A percentile compares a stretch with the other conserved stretches of the same genome.
These are phyloP conservation scores for Drosophila meridiana DNA, from an alignment of 2,888 invertebrate species.

Conservation along the genomic window DNA sequence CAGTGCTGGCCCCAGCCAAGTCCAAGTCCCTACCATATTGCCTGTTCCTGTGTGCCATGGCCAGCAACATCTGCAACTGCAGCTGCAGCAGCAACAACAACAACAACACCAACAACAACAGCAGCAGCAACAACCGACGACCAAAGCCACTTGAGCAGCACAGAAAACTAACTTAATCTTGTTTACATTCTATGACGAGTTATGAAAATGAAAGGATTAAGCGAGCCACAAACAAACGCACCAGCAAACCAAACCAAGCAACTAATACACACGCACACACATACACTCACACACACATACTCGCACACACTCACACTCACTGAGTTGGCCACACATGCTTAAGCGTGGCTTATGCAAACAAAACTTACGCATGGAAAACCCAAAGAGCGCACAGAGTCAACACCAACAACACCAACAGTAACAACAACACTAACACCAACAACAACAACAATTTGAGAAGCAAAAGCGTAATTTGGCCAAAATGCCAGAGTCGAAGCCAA, in stretches of 20 bases:
- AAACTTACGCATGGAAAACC: conserved; percentile 74
- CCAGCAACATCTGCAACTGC: conserved; percentile 6
- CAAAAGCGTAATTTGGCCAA: conserved; percentile 37
- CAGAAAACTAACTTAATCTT: conserved; percentile 81
- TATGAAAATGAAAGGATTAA: conserved; percentile 81
- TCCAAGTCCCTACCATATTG: conserved; percentile 52
- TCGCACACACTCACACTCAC: not conserved
- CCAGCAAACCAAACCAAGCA: conserved; percentile 42
- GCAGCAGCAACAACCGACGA: conserved; percentile 19
- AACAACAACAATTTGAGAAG: conserved; percentile 14
- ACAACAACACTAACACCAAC: conserved; percentile 33
- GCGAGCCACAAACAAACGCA: conserved; percentile 75
- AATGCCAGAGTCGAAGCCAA: conserved; percentile 47
- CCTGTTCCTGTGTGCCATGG: conserved; percentile 45
- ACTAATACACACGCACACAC: conserved; percentile 30
- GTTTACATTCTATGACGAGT: conserved; percentile 82
- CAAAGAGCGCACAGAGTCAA: conserved; percentile 40
- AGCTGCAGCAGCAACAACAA: conserved; percentile 23
- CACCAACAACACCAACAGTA: conserved; percentile 36
- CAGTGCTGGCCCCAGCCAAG: too few species aligned
- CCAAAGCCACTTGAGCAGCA: conserved; percentile 78
- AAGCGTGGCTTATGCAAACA: conserved; percentile 69
- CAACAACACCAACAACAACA: conserved; percentile 10
- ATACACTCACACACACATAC: conserved; percentile 18
- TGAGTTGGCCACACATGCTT: conserved; percentile 52